These are phyloP conservation scores for Lithobates pipiens DNA, from an alignment of 2,797 vertebrate genomes.

Conservation along the genomic window DNA sequence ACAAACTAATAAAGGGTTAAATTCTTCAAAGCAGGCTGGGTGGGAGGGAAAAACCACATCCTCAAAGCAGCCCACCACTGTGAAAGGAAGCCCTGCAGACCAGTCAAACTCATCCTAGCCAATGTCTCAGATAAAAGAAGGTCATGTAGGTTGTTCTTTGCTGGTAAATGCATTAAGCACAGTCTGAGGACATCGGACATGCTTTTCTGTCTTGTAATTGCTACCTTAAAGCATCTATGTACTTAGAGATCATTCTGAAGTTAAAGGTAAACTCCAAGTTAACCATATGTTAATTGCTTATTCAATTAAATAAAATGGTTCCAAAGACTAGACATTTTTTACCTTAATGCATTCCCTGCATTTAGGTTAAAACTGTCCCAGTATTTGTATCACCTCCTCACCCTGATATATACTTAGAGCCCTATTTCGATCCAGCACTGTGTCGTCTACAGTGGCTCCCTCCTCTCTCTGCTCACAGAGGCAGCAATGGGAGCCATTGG, in stretches of 20 bases:
- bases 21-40: conserved; percentile 30
- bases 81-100: conserved; percentile 46
- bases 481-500: too few species aligned
- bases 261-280: background rate
- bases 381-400: background rate
- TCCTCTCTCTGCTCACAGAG: too few species aligned
- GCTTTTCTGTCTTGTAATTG: conserved; percentile 19
- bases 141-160: conserved; percentile 39
- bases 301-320: too few species aligned
- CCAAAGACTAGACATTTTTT: too few species aligned
- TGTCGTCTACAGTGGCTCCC: too few species aligned
- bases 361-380: too few species aligned
- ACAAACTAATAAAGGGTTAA: background rate
- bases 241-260: background rate
- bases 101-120: conserved; percentile 12
- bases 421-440: too few species aligned
- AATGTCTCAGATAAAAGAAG: conserved; percentile 35
- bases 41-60: conserved; percentile 49
- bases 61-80: conserved; percentile 31
- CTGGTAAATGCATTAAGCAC: conserved; percentile 50
- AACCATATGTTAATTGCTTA: too few species aligned
- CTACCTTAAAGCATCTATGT: conserved; percentile 11
- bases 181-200: background rate
- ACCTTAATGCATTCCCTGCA: too few species aligned
- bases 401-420: too few species aligned